Evolutionary conservation across 2,888 invertebrate species (phyloP), one percentile per base, ranked within the genome.

Genomic region (Apotomis capreana): DNA sequence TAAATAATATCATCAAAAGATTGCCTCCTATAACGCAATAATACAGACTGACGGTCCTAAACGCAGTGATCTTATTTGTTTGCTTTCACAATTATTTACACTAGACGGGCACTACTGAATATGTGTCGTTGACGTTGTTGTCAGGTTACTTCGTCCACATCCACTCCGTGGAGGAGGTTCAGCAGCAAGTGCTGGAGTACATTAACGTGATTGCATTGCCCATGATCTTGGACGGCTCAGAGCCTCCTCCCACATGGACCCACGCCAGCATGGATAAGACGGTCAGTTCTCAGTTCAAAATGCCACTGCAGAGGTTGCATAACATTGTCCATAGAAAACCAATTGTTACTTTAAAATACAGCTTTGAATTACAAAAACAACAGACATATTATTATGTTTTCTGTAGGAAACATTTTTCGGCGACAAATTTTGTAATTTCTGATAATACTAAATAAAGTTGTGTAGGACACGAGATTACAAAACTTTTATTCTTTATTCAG

Each of bases 151-250:
- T 54, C 90, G 97, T 97, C 0, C 99, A 99, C 86, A 97, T 99
- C 13, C 97, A 97, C 78, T 97, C 98, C 0, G 94, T 99, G 81
- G 98, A 99, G 79, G 99, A 99, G 89, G 99, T 99, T 0, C 96
- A 97, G 77, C 98, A 98, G 87, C 97, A 99, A 87, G 99, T 99
- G 36, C 91, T 99, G 80, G 97, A 98, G 87, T 99, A 99, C 89
- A 97, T 99, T 76, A 96, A 97, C 74, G 98, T 99, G 4, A 96
- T 99, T 84, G 99, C 97, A 0, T 94, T 96, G 55, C 97, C 97
- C 0, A 92, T 97, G 84, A 97, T 97, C 5, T 88, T 97, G 63
- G 97, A 95, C 87, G 96, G 91, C 5, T 89, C 90, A 3, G 93
- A 96, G 6, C 97, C 97, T 80, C 97, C 87, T 0, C 95, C 97